A percentile compares a stretch with the other conserved stretches of the same genome.
phyloP scores from a whole-genome alignment of 2,797 vertebrate species.

The Phoxinus dragarum region DNA sequence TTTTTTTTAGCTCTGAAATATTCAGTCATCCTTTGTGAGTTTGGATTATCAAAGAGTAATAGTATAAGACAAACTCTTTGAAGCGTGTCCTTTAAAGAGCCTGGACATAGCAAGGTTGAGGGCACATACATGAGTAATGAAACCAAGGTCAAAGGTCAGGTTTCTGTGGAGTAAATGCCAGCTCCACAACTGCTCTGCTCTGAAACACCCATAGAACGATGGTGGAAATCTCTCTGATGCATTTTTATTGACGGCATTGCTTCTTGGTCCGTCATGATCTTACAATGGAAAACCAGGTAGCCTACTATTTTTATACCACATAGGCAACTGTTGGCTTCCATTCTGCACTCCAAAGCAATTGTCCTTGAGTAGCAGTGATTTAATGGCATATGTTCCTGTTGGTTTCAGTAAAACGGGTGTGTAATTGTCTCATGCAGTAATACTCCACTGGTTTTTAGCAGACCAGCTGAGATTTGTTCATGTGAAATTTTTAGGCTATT shows the following conservation, averaged over 20 bases:
- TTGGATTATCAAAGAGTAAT: conserved; percentile 22
- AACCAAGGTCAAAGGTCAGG: conserved; percentile 17
- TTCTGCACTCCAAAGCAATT: not conserved
- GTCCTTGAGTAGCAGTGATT: not conserved
- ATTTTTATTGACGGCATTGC: conserved; percentile 6
- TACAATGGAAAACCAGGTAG: not conserved
- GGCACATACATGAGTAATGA: conserved; percentile 2
- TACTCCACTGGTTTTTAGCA: not conserved
- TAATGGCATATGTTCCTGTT: not conserved
- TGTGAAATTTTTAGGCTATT: conserved; percentile 17
- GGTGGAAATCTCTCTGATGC: not conserved
- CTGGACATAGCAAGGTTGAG: conserved; percentile 16
- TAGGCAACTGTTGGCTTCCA: not conserved
- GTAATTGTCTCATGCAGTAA: not conserved
- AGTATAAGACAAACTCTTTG: conserved; percentile 21
- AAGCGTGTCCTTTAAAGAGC: conserved; percentile 18
- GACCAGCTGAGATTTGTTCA: conserved; percentile 1
- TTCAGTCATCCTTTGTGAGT: conserved; percentile 6
- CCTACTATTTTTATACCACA: not conserved
- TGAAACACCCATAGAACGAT: conserved; percentile 11
- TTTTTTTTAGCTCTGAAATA: conserved; percentile 12
- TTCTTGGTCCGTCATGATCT: not conserved
- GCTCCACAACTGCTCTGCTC: conserved; percentile 4
- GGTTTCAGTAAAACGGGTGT: not conserved
- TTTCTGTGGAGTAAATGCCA: conserved; percentile 37